A percentile compares a stretch with the other conserved stretches of the same genome.
Conservation (phyloP, 1,140 invertebrate species). For the Samia ricini region DNA sequence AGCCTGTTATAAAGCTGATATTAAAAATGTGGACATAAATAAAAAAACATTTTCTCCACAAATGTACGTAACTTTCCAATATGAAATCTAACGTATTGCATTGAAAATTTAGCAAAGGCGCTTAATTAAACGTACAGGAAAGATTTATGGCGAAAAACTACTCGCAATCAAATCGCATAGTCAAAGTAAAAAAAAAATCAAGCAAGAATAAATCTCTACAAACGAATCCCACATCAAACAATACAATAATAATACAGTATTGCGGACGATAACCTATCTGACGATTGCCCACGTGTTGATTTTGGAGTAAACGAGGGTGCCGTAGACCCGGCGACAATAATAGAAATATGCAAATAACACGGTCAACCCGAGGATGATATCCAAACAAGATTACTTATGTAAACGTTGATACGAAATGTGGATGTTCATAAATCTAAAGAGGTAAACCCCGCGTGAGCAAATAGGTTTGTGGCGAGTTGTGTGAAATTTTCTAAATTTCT, state of each 20-base stretch:
- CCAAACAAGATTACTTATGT: slow-evolving; percentile 54
- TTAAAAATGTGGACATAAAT: too few relatives aligned
- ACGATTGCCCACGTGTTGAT: slow-evolving; percentile 36
- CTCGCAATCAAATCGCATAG: neutral
- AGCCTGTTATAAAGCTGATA: too few relatives aligned
- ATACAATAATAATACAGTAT: slow-evolving; percentile 26
- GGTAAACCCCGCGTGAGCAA: slow-evolving; percentile 14
- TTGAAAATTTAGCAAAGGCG: too few relatives aligned
- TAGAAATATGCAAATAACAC: slow-evolving; percentile 59
- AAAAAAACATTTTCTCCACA: too few relatives aligned
- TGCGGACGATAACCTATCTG: slow-evolving; percentile 21
- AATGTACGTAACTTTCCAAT: too few relatives aligned
- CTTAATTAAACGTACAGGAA: too few relatives aligned
- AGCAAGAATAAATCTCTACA: neutral
- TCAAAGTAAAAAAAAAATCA: neutral
- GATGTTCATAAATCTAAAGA: slow-evolving; percentile 29
- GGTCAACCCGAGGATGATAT: slow-evolving; percentile 40
- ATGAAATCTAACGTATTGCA: too few relatives aligned
- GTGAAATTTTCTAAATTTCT: slow-evolving; percentile 20
- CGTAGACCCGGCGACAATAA: slow-evolving; percentile 33
- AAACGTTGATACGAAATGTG: slow-evolving; percentile 39
- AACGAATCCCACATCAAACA: slow-evolving; percentile 10
- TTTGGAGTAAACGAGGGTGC: slow-evolving; percentile 28
- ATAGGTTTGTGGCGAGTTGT: slow-evolving; percentile 15
- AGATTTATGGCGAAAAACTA: too few relatives aligned